Conservation (phyloP, 2,113 vertebrate species). For the Camelus bactrianus region DNA sequence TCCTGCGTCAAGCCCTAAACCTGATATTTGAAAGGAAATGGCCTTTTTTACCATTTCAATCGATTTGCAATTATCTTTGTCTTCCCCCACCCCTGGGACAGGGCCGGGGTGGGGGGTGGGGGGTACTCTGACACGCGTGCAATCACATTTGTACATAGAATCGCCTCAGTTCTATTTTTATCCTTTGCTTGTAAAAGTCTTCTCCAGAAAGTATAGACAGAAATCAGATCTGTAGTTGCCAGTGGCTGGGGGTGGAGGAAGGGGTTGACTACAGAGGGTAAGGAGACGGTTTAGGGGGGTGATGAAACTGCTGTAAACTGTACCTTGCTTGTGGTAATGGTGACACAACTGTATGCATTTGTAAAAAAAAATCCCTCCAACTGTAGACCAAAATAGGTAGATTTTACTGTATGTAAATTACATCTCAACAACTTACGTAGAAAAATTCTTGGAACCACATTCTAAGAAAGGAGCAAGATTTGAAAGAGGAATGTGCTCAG, state of each 20-base stretch:
- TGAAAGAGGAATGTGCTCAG: constrained; percentile 4
- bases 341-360: neutral
- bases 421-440: neutral
- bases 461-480: constrained; percentile 51
- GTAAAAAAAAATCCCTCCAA: constrained; percentile 4
- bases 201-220: constrained; percentile 29
- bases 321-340: neutral
- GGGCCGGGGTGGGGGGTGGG: neutral
- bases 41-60: neutral
- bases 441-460: constrained; percentile 4
- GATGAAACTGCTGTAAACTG: neutral
- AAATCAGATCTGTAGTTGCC: neutral
- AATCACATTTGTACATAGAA: neutral
- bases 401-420: constrained; percentile 26
- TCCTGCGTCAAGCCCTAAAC: neutral
- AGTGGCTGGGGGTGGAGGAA: neutral
- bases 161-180: neutral
- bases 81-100: neutral
- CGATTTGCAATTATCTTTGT: neutral
- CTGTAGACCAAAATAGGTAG: neutral
- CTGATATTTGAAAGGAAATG: constrained; percentile 4
- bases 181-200: neutral
- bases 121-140: neutral
- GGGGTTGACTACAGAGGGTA: neutral
- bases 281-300: neutral